Conservation (phyloP, 92 coral and sea anemone genomes). For the Pocillopora meandrina region DNA sequence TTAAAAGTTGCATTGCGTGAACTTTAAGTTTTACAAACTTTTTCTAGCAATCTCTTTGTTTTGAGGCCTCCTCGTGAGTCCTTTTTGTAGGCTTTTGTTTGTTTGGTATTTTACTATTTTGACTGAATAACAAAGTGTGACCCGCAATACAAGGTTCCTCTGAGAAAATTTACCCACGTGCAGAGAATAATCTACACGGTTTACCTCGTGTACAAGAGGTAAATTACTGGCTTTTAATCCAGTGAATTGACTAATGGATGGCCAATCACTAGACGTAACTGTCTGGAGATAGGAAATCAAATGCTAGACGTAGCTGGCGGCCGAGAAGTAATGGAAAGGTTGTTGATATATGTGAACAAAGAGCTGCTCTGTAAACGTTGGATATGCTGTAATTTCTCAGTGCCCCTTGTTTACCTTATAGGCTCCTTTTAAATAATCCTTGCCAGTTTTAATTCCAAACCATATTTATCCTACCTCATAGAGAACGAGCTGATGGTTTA, state of each 20-base stretch:
- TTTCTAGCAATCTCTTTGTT: not conserved
- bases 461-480: no score
- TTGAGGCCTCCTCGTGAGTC: not conserved
- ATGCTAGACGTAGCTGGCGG: not conserved
- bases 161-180: not conserved
- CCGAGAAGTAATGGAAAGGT: not conserved
- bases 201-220: conserved; percentile 3
- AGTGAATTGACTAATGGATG: not conserved
- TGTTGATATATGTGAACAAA: not conserved
- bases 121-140: conserved; percentile 4
- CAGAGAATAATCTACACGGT: not conserved
- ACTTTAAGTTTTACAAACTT: not conserved
- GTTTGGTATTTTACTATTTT: not conserved
- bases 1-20: not conserved
- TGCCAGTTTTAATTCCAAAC: no score
- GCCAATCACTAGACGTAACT: not conserved
- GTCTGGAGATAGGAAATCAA: not conserved
- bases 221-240: not conserved
- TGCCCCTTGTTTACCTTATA: not conserved
- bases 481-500: no score
- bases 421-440: not conserved
- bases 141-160: not conserved
- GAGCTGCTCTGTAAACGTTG: not conserved
- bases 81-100: not conserved
- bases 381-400: not conserved